Percentiles rank a stretch among this genome's conserved stretches.
Conservation (phyloP, 2,888 invertebrate species). For the Polydrusus cervinus region DNA sequence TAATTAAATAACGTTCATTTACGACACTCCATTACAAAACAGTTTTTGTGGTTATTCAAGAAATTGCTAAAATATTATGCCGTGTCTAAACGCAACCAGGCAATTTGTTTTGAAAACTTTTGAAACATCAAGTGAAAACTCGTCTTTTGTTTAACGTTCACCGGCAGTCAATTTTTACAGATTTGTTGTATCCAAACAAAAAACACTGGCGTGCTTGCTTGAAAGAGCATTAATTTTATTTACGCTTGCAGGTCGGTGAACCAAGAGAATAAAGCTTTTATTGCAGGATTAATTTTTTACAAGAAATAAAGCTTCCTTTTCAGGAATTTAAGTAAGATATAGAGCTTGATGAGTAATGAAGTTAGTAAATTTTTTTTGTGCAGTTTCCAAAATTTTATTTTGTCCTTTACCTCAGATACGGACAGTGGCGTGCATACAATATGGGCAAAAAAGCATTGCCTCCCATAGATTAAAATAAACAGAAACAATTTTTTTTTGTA, state of each 20-base stretch:
- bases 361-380: too few relatives aligned
- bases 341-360: not conserved
- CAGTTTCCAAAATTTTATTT: too few relatives aligned
- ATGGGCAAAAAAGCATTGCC: too few relatives aligned
- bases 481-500: too few relatives aligned
- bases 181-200: slow-evolving; percentile 24
- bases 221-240: slow-evolving; percentile 21
- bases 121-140: slow-evolving; percentile 12
- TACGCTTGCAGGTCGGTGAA: slow-evolving; percentile 10
- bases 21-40: too few relatives aligned
- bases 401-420: too few relatives aligned
- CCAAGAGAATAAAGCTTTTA: slow-evolving; percentile 10
- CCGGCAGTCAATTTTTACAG: slow-evolving; percentile 15
- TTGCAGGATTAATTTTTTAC: not conserved
- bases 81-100: not conserved
- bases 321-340: not conserved
- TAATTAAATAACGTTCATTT: too few relatives aligned
- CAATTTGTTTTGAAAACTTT: slow-evolving; percentile 20
- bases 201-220: slow-evolving; percentile 18
- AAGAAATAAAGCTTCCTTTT: slow-evolving; percentile 2
- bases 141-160: slow-evolving; percentile 10
- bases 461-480: too few relatives aligned
- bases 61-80: too few relatives aligned
- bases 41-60: too few relatives aligned
- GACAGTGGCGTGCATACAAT: too few relatives aligned